phyloP scores from a whole-genome alignment of 2,113 vertebrate species.

The Gambusia holbrooki region DNA sequence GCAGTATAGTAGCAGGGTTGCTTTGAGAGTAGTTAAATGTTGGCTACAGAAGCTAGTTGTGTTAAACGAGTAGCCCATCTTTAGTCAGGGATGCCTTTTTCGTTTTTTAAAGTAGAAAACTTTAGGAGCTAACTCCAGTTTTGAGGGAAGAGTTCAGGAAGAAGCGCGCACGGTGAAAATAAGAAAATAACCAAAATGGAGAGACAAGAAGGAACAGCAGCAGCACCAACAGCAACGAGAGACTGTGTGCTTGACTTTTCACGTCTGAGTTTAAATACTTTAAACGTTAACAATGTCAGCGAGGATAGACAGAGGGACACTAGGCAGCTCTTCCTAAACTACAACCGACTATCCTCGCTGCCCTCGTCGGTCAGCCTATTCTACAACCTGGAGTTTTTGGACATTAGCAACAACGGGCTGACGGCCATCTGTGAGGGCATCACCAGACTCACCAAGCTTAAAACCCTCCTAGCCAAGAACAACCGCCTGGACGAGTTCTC shows the following conservation, averaged over 20 bases:
- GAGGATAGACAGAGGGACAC: conserved; percentile 79
- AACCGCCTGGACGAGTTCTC: conserved; percentile 90
- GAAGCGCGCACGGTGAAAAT: conserved; percentile 20
- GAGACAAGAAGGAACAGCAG: conserved; percentile 59
- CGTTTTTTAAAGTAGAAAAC: not conserved
- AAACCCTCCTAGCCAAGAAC: conserved; percentile 92
- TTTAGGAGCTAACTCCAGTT: conserved; percentile 31
- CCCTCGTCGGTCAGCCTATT: conserved; percentile 82
- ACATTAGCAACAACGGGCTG: conserved; percentile 92
- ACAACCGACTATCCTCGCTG: conserved; percentile 83
- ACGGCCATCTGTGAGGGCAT: conserved; percentile 85
- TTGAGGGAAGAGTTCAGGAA: conserved; percentile 5
- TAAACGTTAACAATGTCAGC: conserved; percentile 72
- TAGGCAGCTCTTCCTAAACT: conserved; percentile 83
- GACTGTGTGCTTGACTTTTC: conserved; percentile 83
- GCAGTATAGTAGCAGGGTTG: not conserved
- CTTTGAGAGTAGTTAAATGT: not conserved
- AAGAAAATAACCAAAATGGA: conserved; percentile 73
- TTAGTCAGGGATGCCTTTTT: not conserved
- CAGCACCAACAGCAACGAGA: conserved; percentile 41
- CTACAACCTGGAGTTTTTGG: conserved; percentile 87
- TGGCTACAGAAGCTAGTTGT: not conserved
- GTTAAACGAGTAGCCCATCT: not conserved
- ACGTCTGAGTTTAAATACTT: conserved; percentile 76
- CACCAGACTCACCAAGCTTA: conserved; percentile 82